Base-by-base conservation (phyloP, 2,797 vertebrate species). In the Serranus cabrilla region DNA sequence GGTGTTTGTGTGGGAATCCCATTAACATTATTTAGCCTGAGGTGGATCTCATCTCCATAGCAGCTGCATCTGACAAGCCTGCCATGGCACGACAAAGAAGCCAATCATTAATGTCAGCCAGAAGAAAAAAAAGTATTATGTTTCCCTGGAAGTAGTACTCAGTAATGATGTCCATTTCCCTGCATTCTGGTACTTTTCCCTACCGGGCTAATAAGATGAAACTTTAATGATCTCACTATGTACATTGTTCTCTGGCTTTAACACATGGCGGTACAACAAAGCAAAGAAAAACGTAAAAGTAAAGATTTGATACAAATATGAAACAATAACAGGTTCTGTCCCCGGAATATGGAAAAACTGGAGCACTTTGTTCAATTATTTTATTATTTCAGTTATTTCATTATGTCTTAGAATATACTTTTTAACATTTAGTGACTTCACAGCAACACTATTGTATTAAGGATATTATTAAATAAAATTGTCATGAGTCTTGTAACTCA, bases 91-190 rank as follows among this genome's bases (percentile, higher is more conserved):
- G 71, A 87, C 83, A 90, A 87, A 84, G 76, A 84, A 86, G 84
- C 76, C 71, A 88, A 86, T 90, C 88, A 86, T 87, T 84, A 88
- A 88, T 83, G 84, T 92, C 81, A 89, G 84, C 83, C 68, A 85
- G 67, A 71, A 85, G 72, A 78, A 34, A 67, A 74, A 76, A 12
- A 54, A 63, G 66, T 54, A 82, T 81, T 77, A 76, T 78, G 80
- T 87, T 87, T 86, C 77, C 60, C 82, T 87, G 69, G 20, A 83
- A 86, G 72, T 88, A 76, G 61, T 80, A 16, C 76, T 83, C 71
- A 60, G 75, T 87, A 90, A 90, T 83, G 69, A 86, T 84, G 86
- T 85, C 88, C 78, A 82, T 85, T 87, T 91, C 21, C 46, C 55
- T 55, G 72, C 72, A 81, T 85, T 78, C 66, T 66, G 5, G n/a